phyloP scores from a whole-genome alignment of 1,140 invertebrate species.

The Aphaenogaster floridana region DNA sequence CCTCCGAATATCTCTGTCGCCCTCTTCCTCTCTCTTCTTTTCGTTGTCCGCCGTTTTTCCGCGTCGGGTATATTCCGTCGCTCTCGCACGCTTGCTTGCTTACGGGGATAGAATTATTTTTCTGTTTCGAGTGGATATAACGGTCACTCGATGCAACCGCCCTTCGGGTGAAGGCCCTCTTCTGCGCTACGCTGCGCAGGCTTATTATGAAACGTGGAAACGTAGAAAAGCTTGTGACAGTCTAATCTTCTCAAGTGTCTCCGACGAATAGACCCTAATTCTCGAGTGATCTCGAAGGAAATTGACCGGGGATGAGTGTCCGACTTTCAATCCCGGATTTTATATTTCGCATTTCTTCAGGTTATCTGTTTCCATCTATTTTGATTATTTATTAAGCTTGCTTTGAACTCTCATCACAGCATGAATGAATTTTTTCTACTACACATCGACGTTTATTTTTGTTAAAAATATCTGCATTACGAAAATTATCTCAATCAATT shows the following conservation, averaged over 20 bases:
- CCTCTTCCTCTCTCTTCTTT: conserved; percentile 51
- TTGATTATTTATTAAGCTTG: conserved; percentile 31
- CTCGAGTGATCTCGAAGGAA: conserved; percentile 77
- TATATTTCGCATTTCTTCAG: conserved; percentile 61
- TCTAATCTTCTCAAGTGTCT: conserved; percentile 85
- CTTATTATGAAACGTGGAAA: conserved; percentile 82
- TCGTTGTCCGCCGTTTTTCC: conserved; percentile 30
- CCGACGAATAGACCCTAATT: conserved; percentile 83
- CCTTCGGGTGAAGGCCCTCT: conserved; percentile 54
- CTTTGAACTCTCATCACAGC: conserved; percentile 42
- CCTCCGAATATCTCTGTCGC: conserved; percentile 53
- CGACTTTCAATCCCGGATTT: conserved; percentile 54
- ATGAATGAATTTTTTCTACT: background rate
- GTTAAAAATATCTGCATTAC: background rate
- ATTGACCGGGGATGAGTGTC: conserved; percentile 65
- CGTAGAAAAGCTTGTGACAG: conserved; percentile 83
- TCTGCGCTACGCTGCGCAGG: conserved; percentile 44
- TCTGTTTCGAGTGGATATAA: conserved; percentile 84
- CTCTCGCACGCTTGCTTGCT: conserved; percentile 52
- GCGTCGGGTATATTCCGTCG: background rate
- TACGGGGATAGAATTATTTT: conserved; percentile 85
- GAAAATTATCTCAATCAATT: background rate
- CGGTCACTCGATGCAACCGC: conserved; percentile 84
- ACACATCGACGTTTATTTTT: background rate
- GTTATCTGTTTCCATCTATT: background rate